These are phyloP conservation scores for Heliconius ismenius DNA, from an alignment of 2,888 invertebrate genomes.

Conservation along the genomic window DNA sequence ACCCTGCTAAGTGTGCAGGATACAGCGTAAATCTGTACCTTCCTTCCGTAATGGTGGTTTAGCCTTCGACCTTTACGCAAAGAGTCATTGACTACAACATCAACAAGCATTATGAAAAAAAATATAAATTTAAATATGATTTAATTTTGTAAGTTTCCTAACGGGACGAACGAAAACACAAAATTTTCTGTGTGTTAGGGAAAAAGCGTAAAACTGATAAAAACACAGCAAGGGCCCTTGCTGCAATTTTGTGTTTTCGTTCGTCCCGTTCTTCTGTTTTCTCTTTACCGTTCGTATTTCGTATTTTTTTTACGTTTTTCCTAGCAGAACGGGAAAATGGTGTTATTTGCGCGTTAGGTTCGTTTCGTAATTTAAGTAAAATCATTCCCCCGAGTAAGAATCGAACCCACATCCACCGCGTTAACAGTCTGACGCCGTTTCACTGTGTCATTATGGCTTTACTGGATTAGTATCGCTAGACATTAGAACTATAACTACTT, in stretches of 20 bases:
- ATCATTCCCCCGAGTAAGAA: neutral
- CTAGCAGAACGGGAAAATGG: too few relatives aligned
- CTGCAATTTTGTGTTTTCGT: too few relatives aligned
- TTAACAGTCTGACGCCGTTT: neutral
- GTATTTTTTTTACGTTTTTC: too few relatives aligned
- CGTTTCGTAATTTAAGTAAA: neutral
- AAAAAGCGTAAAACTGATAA: too few relatives aligned
- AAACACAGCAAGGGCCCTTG: too few relatives aligned
- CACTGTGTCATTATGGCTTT: neutral
- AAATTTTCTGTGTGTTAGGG: too few relatives aligned
- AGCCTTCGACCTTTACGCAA: neutral
- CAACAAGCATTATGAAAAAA: neutral
- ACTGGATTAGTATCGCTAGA: neutral
- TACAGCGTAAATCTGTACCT: neutral
- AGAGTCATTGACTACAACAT: neutral
- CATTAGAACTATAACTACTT: slow-evolving; percentile 12
- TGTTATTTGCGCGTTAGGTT: too few relatives aligned
- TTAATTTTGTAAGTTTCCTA: neutral
- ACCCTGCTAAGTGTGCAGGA: too few relatives aligned
- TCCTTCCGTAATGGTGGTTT: neutral
- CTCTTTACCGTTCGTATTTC: rapidly evolving
- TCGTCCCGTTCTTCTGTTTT: too few relatives aligned
- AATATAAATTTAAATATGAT: neutral
- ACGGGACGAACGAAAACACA: too few relatives aligned
- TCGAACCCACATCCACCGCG: neutral